Evolutionary conservation across 2,888 invertebrate species (phyloP).

Genomic region (Synergus japonicus): DNA sequence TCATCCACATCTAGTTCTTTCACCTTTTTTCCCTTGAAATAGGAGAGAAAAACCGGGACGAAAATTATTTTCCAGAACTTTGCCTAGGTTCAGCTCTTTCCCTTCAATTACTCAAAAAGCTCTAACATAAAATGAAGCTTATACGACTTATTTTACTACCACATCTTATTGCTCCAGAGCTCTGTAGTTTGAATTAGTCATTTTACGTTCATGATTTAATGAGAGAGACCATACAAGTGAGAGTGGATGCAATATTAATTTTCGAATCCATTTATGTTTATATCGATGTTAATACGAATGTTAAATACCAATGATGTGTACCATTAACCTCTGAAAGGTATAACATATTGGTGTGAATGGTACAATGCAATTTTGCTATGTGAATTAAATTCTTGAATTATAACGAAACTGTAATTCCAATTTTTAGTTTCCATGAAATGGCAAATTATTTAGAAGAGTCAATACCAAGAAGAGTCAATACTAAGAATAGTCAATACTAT

Average conservation of each 20-base stretch:
- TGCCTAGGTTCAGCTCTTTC: not conserved
- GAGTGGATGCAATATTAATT: not conserved
- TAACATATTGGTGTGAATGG: no score
- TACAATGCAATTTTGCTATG: no score
- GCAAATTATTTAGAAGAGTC: not conserved
- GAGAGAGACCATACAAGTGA: not conserved
- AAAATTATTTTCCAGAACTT: not conserved
- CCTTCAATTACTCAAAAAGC: not conserved
- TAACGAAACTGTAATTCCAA: no score
- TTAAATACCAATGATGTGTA: not conserved
- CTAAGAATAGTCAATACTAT: not conserved
- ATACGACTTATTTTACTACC: constrained; percentile 10
- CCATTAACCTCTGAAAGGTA: not conserved
- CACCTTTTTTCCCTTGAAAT: not conserved
- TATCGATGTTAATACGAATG: not conserved
- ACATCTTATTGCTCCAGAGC: not conserved
- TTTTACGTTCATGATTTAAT: not conserved
- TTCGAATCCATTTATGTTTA: not conserved
- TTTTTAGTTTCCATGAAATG: no score
- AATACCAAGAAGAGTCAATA: not conserved
- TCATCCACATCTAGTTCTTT: no score
- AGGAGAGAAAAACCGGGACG: not conserved
- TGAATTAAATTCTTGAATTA: no score
- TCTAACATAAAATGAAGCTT: not conserved
- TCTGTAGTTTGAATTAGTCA: constrained; percentile 9